Conservation (phyloP, 2,113 vertebrate species). For the Tetrao urogallus region DNA sequence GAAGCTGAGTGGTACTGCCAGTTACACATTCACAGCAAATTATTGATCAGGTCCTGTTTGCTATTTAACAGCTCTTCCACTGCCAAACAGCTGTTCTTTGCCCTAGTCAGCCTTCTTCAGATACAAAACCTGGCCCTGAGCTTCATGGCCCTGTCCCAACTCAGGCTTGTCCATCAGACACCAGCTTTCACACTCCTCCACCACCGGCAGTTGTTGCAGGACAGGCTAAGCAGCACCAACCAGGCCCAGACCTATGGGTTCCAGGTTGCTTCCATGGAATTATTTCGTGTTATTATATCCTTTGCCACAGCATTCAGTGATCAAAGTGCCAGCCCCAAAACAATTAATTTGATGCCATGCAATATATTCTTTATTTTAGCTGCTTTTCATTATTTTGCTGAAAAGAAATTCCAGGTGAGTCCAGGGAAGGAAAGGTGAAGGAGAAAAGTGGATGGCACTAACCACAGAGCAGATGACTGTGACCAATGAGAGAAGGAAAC, state of each 20-base stretch:
- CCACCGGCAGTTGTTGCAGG: neutral
- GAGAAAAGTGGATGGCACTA: neutral
- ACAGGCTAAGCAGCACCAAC: neutral
- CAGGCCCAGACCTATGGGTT: neutral
- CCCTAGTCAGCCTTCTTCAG: neutral
- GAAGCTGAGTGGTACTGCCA: neutral
- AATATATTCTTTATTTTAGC: neutral
- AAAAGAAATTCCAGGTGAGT: neutral
- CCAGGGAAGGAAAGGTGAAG: neutral
- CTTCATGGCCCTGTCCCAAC: neutral
- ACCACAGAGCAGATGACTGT: neutral
- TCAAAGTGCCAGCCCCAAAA: neutral
- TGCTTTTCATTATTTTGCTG: neutral
- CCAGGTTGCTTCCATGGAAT: neutral
- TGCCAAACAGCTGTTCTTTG: neutral
- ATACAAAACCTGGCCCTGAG: neutral
- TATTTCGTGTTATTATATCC: neutral
- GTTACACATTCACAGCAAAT: rapidly evolving
- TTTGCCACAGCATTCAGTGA: neutral
- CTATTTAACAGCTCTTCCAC: neutral
- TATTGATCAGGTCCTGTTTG: neutral
- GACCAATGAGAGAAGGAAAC: neutral
- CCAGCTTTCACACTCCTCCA: neutral
- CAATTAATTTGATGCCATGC: rapidly evolving
- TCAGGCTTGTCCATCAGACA: neutral